Conservation (phyloP, 2,888 invertebrate genomes). For the Caenorhabditis doughertyi region DNA sequence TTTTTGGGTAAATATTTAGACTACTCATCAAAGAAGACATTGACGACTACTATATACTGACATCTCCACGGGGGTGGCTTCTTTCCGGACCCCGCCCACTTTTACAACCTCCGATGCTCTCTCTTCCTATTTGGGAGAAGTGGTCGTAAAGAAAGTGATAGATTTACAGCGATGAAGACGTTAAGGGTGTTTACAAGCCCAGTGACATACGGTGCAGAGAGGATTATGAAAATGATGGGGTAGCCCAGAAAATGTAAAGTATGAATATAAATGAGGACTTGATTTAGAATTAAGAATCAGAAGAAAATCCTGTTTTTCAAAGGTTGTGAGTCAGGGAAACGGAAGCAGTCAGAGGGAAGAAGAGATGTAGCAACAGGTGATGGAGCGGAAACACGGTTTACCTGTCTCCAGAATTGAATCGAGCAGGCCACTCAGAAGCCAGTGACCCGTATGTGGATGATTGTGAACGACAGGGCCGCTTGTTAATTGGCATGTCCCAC, state of each 20-base stretch:
- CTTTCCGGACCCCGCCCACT: slow-evolving; percentile 1
- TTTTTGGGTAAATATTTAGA: slow-evolving; percentile 39
- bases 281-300: slow-evolving; percentile 9
- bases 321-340: background rate
- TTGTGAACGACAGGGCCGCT: slow-evolving; percentile 42
- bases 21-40: slow-evolving; percentile 23
- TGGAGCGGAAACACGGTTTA: slow-evolving; percentile 61
- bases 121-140: slow-evolving; percentile 47
- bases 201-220: slow-evolving; percentile 50
- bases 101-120: slow-evolving; percentile 37
- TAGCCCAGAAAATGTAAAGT: slow-evolving; percentile 2
- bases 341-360: background rate
- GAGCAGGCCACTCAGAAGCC: slow-evolving; percentile 63
- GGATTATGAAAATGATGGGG: slow-evolving; percentile 59
- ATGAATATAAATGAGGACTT: slow-evolving; percentile 45
- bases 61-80: slow-evolving; percentile 17
- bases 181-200: slow-evolving; percentile 54
- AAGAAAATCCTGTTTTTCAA: background rate
- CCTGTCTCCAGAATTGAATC: slow-evolving; percentile 35
- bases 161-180: slow-evolving; percentile 60
- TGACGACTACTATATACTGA: slow-evolving; percentile 15
- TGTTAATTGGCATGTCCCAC: slow-evolving; percentile 57
- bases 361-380: slow-evolving; percentile 45
- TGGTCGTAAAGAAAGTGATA: slow-evolving; percentile 55
- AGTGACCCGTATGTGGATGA: slow-evolving; percentile 60